Conservation (phyloP, 2,113 vertebrate species). For the Mormyrus iriodes region DNA sequence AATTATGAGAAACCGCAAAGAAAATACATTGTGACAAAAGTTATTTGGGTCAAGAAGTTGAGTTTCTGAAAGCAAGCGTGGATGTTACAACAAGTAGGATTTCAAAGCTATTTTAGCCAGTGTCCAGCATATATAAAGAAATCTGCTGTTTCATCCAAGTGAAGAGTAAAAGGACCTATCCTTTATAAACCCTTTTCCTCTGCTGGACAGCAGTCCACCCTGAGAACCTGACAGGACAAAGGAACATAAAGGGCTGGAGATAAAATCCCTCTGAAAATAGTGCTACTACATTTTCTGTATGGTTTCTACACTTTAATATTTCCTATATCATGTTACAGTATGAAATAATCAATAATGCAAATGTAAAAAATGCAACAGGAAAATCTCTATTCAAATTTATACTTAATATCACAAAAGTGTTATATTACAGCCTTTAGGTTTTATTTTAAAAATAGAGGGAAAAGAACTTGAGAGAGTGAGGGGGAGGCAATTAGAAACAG, state of each 20-base stretch:
- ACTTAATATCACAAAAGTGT: neutral
- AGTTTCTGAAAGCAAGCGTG: neutral
- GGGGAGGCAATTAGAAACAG: conserved; percentile 20
- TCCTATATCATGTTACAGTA: neutral
- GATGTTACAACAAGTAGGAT: neutral
- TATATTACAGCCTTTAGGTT: neutral
- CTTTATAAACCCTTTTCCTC: neutral
- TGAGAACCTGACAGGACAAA: neutral
- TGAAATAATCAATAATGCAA: neutral
- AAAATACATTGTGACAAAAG: neutral
- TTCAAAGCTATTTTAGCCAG: neutral
- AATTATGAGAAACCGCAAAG: neutral
- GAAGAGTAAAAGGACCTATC: neutral
- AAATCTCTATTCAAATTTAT: neutral
- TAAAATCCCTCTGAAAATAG: neutral
- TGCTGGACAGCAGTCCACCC: neutral
- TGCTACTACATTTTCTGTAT: neutral
- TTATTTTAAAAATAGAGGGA: conserved; percentile 12
- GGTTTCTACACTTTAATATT: neutral
- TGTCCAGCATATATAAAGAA: neutral
- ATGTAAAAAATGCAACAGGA: neutral
- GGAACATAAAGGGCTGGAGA: neutral
- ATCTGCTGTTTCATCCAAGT: neutral
- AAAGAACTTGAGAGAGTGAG: conserved; percentile 9
- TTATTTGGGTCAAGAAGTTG: neutral